Conservation (phyloP, 1,140 invertebrate species). For the Bombus cullumanus region DNA sequence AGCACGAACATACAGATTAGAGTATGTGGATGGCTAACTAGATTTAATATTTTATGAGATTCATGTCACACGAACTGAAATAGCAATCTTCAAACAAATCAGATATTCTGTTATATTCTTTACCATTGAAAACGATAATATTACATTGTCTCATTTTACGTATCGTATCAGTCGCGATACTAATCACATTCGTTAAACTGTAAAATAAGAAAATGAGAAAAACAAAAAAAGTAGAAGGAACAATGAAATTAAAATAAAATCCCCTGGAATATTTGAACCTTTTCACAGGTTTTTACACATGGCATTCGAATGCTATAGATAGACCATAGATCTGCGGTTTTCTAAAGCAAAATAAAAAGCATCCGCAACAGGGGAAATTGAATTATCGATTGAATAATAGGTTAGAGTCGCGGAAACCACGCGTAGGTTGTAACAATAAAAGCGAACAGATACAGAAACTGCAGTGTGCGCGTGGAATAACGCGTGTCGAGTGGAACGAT, state of each 20-base stretch:
- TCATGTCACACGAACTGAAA: neutral
- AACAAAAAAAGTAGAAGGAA: neutral
- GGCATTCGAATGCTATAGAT: neutral
- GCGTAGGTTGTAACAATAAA: slow-evolving; percentile 8
- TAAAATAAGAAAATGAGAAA: neutral
- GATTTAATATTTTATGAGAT: neutral
- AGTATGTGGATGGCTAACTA: neutral
- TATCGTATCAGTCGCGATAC: no score
- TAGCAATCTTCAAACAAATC: neutral
- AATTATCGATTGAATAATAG: slow-evolving; percentile 10
- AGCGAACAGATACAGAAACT: neutral
- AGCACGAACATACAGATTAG: neutral
- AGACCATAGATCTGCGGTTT: neutral
- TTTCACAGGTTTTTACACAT: neutral
- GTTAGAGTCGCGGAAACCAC: neutral
- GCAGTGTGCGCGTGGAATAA: neutral
- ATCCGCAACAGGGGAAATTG: neutral
- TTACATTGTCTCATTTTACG: neutral
- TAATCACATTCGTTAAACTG: no score
- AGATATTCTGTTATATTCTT: neutral
- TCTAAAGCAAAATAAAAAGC: neutral
- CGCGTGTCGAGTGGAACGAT: slow-evolving; percentile 15
- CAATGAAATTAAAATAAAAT: neutral
- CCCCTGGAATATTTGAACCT: neutral
- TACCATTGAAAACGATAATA: neutral